phyloP scores from a whole-genome alignment of 2,888 invertebrate genomes.

The Thereva unica region DNA sequence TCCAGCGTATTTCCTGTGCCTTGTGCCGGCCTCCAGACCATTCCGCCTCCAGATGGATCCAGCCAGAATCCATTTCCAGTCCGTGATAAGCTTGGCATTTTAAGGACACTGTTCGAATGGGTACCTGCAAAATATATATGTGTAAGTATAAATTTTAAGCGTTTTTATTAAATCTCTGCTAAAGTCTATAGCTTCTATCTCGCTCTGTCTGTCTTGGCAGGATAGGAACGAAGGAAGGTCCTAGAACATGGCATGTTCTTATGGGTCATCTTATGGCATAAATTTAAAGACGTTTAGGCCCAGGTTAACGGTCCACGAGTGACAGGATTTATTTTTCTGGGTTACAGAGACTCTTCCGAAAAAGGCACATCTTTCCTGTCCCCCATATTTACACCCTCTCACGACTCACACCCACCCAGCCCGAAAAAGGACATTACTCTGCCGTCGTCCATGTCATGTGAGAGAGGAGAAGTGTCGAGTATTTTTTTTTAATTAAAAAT shows the following conservation, averaged over 20 bases:
- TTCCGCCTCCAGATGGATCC: slow-evolving; percentile 57
- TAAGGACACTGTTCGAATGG: slow-evolving; percentile 57
- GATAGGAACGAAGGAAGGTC: too few species aligned
- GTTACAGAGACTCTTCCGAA: too few species aligned
- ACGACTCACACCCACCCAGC: not conserved
- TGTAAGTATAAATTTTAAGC: too few species aligned
- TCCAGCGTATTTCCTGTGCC: slow-evolving; percentile 47
- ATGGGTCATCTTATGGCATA: too few species aligned
- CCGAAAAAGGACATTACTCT: not conserved
- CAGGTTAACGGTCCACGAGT: too few species aligned
- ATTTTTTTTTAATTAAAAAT: slow-evolving; percentile 45
- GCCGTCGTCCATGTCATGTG: slow-evolving; percentile 17
- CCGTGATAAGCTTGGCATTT: slow-evolving; percentile 58
- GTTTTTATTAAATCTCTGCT: too few species aligned
- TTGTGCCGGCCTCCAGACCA: slow-evolving; percentile 57
- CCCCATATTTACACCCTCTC: not conserved
- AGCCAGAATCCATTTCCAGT: slow-evolving; percentile 58
- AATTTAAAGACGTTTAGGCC: too few species aligned
- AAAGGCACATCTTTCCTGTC: not conserved
- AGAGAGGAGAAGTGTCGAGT: slow-evolving; percentile 15
- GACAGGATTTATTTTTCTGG: too few species aligned
- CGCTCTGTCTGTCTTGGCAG: too few species aligned
- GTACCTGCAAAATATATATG: slow-evolving; percentile 49
- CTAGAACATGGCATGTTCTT: too few species aligned
- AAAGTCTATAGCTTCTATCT: too few species aligned